phyloP scores from a whole-genome alignment of 2,113 vertebrate genomes.

The Cephalopholis sonnerati region DNA sequence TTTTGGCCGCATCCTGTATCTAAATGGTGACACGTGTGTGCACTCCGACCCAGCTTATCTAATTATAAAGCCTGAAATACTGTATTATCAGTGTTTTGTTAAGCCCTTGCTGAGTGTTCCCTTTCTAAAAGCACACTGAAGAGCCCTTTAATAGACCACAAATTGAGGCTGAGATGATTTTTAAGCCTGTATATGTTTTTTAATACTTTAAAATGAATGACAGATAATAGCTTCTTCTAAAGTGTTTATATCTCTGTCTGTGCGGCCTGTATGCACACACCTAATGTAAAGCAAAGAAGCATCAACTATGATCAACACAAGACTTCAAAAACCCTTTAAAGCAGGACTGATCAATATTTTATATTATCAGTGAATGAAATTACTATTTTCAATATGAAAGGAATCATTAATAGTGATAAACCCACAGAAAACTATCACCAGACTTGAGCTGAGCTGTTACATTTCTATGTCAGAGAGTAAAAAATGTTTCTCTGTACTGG shows the following conservation, averaged over 20 bases:
- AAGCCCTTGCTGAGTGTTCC: too few species aligned
- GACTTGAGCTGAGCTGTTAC: neutral
- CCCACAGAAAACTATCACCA: neutral
- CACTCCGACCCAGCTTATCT: neutral
- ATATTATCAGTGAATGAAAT: neutral
- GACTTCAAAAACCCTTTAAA: neutral
- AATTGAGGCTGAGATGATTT: neutral
- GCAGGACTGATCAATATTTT: neutral
- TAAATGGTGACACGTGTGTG: conserved; percentile 12
- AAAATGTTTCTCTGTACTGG: neutral
- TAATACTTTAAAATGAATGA: neutral
- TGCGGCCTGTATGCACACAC: neutral
- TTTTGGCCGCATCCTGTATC: conserved; percentile 23
- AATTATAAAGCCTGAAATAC: neutral
- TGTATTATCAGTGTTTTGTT: neutral
- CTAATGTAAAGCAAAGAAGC: neutral
- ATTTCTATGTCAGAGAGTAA: neutral
- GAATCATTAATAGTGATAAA: neutral
- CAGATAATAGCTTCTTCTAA: neutral
- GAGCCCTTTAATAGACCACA: too few species aligned
- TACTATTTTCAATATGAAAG: neutral
- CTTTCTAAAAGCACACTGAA: too few species aligned
- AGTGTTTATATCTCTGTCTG: neutral
- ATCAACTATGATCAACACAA: neutral
- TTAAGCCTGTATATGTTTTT: neutral